Evolutionary conservation across 1,140 invertebrate genomes (phyloP).

Genomic region (Caenorhabditis brenneri): DNA sequence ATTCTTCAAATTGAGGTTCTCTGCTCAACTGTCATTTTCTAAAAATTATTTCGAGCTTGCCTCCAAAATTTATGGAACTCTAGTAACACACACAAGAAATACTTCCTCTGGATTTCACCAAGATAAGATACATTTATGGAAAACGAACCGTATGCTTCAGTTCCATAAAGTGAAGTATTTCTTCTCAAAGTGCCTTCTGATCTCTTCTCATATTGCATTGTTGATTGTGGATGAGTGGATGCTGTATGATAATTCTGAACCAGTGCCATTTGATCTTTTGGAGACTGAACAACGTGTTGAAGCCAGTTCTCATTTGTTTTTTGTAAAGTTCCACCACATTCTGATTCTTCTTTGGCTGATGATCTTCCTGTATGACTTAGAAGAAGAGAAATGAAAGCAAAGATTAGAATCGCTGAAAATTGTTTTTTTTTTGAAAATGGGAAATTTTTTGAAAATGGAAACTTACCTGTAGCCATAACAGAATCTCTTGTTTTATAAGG

Average conservation of each 20-base stretch:
- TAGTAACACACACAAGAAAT: too few species aligned
- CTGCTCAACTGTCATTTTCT: too few species aligned
- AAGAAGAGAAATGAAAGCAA: background rate
- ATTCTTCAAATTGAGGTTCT: too few species aligned
- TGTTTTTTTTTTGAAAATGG: background rate
- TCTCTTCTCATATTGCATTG: constrained; percentile 22
- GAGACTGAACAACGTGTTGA: background rate
- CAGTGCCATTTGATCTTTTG: constrained; percentile 10
- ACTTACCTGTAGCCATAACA: constrained; percentile 50
- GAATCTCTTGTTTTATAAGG: constrained; percentile 46
- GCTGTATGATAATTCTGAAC: constrained; percentile 29
- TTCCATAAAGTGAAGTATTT: constrained; percentile 29
- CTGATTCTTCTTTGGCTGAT: background rate
- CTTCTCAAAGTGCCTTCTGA: constrained; percentile 6
- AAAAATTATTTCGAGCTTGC: too few species aligned
- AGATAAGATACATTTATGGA: too few species aligned
- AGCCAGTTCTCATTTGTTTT: constrained; percentile 25
- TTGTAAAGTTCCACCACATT: background rate
- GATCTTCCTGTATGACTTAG: constrained; percentile 29
- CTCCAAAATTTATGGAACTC: too few species aligned
- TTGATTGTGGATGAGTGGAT: constrained; percentile 8
- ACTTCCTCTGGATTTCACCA: too few species aligned
- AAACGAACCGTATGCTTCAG: background rate
- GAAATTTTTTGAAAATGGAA: background rate
- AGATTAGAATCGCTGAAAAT: background rate